These are phyloP conservation scores for Corythornis madagascariensis DNA, from an alignment of 2,113 vertebrate genomes.

Conservation along the genomic window DNA sequence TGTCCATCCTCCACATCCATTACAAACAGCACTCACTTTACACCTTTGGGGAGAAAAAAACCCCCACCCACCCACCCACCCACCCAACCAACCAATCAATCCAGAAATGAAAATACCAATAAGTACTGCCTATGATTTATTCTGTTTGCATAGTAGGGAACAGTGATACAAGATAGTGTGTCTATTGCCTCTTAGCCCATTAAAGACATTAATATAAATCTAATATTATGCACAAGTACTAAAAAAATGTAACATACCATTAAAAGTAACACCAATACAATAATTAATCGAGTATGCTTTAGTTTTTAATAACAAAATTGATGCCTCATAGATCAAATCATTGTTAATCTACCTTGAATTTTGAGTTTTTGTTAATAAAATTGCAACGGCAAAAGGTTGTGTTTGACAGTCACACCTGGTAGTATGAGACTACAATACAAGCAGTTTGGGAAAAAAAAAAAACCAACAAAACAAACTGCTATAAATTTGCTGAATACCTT, in stretches of 20 bases:
- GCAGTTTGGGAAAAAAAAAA: background rate
- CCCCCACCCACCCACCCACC: no score
- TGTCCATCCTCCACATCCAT: background rate
- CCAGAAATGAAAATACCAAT: background rate
- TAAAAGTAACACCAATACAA: background rate
- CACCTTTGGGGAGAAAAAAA: background rate
- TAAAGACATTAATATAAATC: background rate
- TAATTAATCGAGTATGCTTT: background rate
- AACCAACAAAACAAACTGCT: background rate
- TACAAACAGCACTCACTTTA: background rate
- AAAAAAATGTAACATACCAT: slow-evolving; percentile 11
- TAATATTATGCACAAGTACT: background rate
- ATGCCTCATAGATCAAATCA: slow-evolving; percentile 19
- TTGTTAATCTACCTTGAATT: slow-evolving; percentile 35
- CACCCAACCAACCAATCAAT: background rate
- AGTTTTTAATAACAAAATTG: background rate
- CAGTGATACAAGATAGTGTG: background rate
- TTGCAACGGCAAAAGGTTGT: slow-evolving; percentile 7
- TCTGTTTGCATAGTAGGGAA: background rate
- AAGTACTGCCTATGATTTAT: background rate
- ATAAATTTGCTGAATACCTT: slow-evolving; percentile 37
- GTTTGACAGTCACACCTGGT: background rate
- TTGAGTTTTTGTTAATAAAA: slow-evolving; percentile 24
- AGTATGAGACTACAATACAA: slow-evolving; percentile 23
- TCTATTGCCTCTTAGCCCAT: background rate